Evolutionary conservation across 2,888 invertebrate species (phyloP).

Genomic region (Prionchulus punctatus): DNA sequence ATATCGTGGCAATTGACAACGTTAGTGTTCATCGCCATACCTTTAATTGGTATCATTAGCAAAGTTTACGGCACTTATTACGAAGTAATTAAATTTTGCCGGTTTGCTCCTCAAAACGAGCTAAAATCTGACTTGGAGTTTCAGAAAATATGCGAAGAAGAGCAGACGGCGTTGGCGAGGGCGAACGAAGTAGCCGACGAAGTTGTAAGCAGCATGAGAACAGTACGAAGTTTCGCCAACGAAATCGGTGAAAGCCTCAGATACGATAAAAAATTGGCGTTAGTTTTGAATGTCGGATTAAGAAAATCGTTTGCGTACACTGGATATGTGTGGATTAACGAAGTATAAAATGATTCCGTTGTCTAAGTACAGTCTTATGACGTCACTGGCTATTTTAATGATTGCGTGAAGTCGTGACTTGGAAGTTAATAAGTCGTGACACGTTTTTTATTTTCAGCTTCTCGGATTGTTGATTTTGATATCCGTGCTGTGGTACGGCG

Average conservation of each 20-base stretch:
- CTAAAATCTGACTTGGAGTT: too few relatives aligned
- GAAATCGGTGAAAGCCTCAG: constrained; percentile 30
- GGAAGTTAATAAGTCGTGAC: background rate
- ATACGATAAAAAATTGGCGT: constrained; percentile 13
- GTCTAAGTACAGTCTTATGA: background rate
- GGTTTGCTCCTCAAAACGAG: too few relatives aligned
- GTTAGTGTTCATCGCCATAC: constrained; percentile 36
- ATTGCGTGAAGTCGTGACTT: background rate
- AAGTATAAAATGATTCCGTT: constrained; percentile 17
- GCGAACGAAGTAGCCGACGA: constrained; percentile 37
- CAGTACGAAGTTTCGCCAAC: constrained; percentile 37
- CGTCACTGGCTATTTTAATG: background rate
- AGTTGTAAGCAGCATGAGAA: constrained; percentile 34
- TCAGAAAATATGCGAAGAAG: too few relatives aligned
- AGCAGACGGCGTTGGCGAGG: constrained; percentile 34
- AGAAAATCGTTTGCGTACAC: constrained; percentile 32
- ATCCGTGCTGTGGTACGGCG: constrained; percentile 36
- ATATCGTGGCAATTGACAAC: constrained; percentile 36
- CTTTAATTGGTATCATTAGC: constrained; percentile 33
- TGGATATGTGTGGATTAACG: constrained; percentile 34
- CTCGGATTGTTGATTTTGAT: constrained; percentile 25
- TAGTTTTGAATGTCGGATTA: background rate
- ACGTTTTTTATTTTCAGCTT: constrained; percentile 15
- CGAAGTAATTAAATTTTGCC: too few relatives aligned
- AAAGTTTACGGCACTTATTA: constrained; percentile 37